Conservation (phyloP, 2,797 vertebrate genomes). For the Ceryle rudis region DNA sequence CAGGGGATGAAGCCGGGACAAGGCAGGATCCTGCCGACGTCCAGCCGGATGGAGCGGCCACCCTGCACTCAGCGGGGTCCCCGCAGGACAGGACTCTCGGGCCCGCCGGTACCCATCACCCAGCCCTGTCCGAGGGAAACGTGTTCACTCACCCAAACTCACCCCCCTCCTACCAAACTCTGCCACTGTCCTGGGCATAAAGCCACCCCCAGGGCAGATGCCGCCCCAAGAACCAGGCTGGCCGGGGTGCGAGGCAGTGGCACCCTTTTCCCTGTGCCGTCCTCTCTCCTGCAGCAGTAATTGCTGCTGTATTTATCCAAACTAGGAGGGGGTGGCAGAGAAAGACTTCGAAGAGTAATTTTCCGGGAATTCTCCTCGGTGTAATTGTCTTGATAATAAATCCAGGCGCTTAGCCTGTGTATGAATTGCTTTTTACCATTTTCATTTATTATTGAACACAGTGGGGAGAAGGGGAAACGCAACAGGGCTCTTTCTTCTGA, state of each 20-base stretch:
- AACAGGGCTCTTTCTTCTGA: slow-evolving; percentile 63
- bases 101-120: accelerated
- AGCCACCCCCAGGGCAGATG: neutral
- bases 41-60: neutral
- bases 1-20: neutral
- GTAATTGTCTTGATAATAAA: slow-evolving; percentile 67
- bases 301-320: slow-evolving; percentile 57
- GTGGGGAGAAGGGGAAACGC: slow-evolving; percentile 59
- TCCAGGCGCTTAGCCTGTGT: slow-evolving; percentile 30
- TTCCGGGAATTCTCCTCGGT: slow-evolving; percentile 49
- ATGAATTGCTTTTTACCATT: slow-evolving; percentile 65
- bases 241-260: neutral
- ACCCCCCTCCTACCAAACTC: accelerated
- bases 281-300: slow-evolving; percentile 24
- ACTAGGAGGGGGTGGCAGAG: slow-evolving; percentile 61
- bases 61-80: neutral
- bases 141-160: accelerated
- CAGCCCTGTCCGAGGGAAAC: neutral
- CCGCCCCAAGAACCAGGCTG: neutral
- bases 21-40: neutral
- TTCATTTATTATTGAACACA: slow-evolving; percentile 76
- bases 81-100: accelerated
- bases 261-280: neutral
- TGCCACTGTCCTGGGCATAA: accelerated
- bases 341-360: slow-evolving; percentile 67